A percentile compares a stretch with the other conserved stretches of the same genome.
phyloP scores from a whole-genome alignment of 1,140 invertebrate genomes.

The Wiebesia pumilae region DNA sequence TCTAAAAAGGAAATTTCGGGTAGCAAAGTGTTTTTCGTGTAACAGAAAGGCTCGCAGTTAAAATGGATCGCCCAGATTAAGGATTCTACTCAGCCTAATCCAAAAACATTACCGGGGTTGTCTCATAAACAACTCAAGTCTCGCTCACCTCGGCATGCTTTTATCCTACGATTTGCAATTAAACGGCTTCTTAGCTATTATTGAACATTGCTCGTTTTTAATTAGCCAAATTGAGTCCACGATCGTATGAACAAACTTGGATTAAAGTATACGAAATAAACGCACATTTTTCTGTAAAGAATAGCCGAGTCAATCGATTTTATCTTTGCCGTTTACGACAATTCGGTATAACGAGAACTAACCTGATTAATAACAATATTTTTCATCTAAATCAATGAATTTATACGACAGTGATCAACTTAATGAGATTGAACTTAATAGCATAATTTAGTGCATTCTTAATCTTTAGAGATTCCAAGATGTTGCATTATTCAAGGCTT shows the following conservation, averaged over 20 bases:
- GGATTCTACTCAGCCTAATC: slow-evolving; percentile 54
- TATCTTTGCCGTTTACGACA: no score
- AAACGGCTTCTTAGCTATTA: slow-evolving; percentile 53
- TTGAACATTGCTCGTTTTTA: background rate
- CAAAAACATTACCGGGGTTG: slow-evolving; percentile 47
- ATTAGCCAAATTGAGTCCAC: slow-evolving; percentile 25
- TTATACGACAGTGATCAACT: background rate
- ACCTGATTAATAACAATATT: no score
- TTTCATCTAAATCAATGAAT: no score
- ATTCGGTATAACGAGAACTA: no score
- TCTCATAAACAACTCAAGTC: slow-evolving; percentile 50
- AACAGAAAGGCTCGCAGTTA: background rate
- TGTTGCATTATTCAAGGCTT: no score
- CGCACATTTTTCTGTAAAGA: background rate
- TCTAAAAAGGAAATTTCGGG: slow-evolving; percentile 5
- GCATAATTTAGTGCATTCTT: no score
- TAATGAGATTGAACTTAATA: no score
- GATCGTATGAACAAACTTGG: background rate
- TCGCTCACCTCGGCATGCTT: slow-evolving; percentile 13
- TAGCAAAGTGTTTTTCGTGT: background rate
- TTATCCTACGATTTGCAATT: slow-evolving; percentile 11
- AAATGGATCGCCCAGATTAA: slow-evolving; percentile 45
- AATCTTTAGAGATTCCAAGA: no score
- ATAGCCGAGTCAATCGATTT: no score
- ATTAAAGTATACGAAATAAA: background rate